Base-by-base conservation (phyloP, 2,797 vertebrate genomes). In the Selene dorsalis region DNA sequence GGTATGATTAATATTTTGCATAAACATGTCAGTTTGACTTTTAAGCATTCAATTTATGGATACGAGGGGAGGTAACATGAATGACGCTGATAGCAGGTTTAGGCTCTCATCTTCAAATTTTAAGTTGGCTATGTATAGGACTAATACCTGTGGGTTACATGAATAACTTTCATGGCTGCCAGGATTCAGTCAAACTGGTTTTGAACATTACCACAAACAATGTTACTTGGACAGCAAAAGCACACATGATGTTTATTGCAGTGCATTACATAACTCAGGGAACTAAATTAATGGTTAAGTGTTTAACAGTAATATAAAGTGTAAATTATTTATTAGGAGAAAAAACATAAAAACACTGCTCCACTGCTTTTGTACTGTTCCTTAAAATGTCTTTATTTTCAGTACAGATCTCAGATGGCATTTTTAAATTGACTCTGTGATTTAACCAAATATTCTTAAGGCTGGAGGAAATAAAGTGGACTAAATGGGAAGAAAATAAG, bases 71-170 rank as follows among this genome's bases (percentile, higher is more conserved):
- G 57, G 73, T 75, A 88, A 77, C 79, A 69, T 61, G 75, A 67
- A 83, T 56, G 30, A 84, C 86, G 85, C 87, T 91, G 84, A 48
- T 59, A 72, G 61, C 75, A 84, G 73, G 77, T 85, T 84, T 79
- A 57, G 53, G 57, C 84, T 88, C 83, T 90, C 84, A 85, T 12
- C 58, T 83, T 63, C 65, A 84, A 70, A 79, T 38, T 66, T 57
- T 20, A 82, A 82, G 24, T 69, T 73, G 74, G 77, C 66, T 87
- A 79, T 58, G 72, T 75, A 87, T 77, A 79, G 78, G 30, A 6
- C 30, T 32, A 32, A 35, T 35, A 35, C n/a, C n/a, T n/a, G n/a
- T n/a, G 32, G 32, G 32, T 35, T 1, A 35, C 32, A 35, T 35
- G 32, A 35, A 9, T 35, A 35, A 35, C 35, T 69, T 75, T 74